Base-by-base conservation (phyloP, 2,888 invertebrate species). In the Acrobasis suavella region DNA sequence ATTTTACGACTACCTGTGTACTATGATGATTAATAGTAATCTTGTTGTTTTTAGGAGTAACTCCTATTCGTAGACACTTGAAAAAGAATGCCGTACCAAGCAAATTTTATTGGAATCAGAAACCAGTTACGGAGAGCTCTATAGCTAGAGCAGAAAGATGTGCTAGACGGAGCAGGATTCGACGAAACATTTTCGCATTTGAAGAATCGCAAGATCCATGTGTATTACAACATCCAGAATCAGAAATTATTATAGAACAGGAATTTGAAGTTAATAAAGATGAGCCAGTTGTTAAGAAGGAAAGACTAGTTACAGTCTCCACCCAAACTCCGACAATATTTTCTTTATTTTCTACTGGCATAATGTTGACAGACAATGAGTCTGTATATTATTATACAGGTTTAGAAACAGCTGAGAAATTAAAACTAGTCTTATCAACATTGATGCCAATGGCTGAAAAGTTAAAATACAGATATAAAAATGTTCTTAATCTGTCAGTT, bases 391-490 rank as follows among this genome's bases (percentile, higher is more conserved):
- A 12, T 22, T 63, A 60, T 50, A 63, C 63, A 12, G 63, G 63
- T 8, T 14, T 63, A 9, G 63, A 63, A 56, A n/a, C 15, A 1
- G 7, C n/a, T 9, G 3, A 15, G 10, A 63, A 63, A n/a, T 55
- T 60, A 42, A 15, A 42, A 3, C 39, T 63, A 7, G 22, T 22
- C 2, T 55, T 50, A 6, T 10, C 14, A 12, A 63, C 60, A 2
- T 42, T 63, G 50, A 9, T 50, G 14, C 63, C 63, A 0, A 63
- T 63, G 63, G 50, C 55, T 16, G 1, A 60, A n/a, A 17, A 56
- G 32, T 17, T 63, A 17, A 14, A 50, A 50, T 63, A 63, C 50
- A 22, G 22, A 12, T 16, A 60, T n/a, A 55, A 39, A 15, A 15
- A n/a, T 38, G 56, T 60, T 6, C 1, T 56, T 10, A 7, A 9